Evolutionary conservation across 2,797 vertebrate genomes (phyloP).

Genomic region (Antennarius maculatus): DNA sequence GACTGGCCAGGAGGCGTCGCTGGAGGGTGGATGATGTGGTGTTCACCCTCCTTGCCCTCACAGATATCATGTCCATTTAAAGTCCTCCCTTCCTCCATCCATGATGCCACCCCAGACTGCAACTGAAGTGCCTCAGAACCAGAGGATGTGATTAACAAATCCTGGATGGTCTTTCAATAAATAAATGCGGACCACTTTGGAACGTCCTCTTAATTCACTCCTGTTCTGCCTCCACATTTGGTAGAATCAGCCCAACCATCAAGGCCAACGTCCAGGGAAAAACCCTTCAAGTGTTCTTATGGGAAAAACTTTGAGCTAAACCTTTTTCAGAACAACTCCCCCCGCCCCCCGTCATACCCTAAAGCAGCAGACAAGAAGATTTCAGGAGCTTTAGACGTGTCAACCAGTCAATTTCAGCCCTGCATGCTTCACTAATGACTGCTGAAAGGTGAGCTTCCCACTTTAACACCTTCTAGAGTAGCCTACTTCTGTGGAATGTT

Average conservation of each 20-base stretch:
- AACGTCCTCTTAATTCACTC: conserved; percentile 30
- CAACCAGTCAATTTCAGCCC: conserved; percentile 6
- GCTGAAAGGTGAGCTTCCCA: conserved; percentile 22
- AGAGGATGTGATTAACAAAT: conserved; percentile 36
- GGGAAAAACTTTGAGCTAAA: conserved; percentile 17
- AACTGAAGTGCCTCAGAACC: conserved; percentile 34
- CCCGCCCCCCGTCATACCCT: background rate
- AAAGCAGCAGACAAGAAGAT: conserved; percentile 9
- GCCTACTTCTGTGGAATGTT: conserved; percentile 37
- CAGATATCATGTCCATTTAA: conserved; percentile 64
- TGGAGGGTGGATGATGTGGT: conserved; percentile 9
- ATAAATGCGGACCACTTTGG: conserved; percentile 26
- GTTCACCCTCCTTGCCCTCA: conserved; percentile 42
- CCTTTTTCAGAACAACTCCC: conserved; percentile 14
- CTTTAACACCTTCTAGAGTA: conserved; percentile 31
- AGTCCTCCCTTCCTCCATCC: conserved; percentile 40
- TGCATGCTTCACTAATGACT: background rate
- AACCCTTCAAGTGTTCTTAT: conserved; percentile 28
- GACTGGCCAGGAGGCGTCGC: conserved; percentile 60
- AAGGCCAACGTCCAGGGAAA: conserved; percentile 24
- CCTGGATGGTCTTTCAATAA: conserved; percentile 1
- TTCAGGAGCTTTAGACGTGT: conserved; percentile 5
- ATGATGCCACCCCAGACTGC: conserved; percentile 49
- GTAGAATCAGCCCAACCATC: conserved; percentile 21
- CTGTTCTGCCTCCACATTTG: conserved; percentile 31